These are phyloP conservation scores for Pomatostomus ruficeps DNA, from an alignment of 2,113 vertebrate genomes.

Conservation along the genomic window DNA sequence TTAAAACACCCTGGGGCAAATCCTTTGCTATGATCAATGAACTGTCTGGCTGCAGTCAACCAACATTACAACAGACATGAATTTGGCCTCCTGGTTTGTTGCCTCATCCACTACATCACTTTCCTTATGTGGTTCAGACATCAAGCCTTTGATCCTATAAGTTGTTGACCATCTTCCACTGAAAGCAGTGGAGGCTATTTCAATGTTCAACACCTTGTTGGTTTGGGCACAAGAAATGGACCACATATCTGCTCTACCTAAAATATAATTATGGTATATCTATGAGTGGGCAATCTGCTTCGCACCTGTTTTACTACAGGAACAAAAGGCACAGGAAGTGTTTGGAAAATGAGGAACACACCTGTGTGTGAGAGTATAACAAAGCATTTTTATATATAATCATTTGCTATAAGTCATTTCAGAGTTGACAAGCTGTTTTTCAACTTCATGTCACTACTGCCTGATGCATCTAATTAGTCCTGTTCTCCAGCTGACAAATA, in stretches of 20 bases:
- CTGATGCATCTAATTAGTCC: constrained; percentile 56
- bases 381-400: constrained; percentile 49
- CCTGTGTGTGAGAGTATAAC: constrained; percentile 45
- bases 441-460: constrained; percentile 43
- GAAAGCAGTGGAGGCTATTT: background rate
- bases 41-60: constrained; percentile 57
- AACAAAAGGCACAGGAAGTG: constrained; percentile 23
- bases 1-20: constrained; percentile 58
- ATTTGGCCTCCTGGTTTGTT: constrained; percentile 40
- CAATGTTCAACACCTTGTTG: background rate
- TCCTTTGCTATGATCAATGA: constrained; percentile 59
- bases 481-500: constrained; percentile 66
- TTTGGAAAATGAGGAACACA: constrained; percentile 40
- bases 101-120: constrained; percentile 23
- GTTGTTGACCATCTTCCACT: background rate
- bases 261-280: background rate
- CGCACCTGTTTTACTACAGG: constrained; percentile 35
- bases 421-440: constrained; percentile 64
- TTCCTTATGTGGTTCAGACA: constrained; percentile 3
- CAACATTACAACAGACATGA: constrained; percentile 49
- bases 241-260: background rate
- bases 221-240: background rate
- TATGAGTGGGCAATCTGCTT: constrained; percentile 33
- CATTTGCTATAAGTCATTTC: constrained; percentile 52
- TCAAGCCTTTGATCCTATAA: background rate